phyloP scores from a whole-genome alignment of 2,888 invertebrate genomes.

The Tetragonisca angustula region DNA sequence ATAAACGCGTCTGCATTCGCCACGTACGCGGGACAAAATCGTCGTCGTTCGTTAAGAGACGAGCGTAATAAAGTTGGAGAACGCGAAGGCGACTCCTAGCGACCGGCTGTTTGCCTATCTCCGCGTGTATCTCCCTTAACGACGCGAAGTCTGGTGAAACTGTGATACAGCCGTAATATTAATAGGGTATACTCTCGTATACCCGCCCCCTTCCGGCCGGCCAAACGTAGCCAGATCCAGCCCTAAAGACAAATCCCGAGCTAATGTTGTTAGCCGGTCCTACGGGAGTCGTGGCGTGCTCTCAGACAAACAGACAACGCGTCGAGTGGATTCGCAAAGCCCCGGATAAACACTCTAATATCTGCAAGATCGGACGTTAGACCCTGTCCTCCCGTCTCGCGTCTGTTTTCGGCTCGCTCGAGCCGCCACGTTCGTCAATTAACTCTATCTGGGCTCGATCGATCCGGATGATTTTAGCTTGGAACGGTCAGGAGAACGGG shows the following conservation, averaged over 20 bases:
- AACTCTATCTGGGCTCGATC: slow-evolving; percentile 11
- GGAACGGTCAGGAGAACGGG: not conserved
- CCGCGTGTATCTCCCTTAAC: slow-evolving; percentile 67
- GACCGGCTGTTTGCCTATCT: slow-evolving; percentile 59
- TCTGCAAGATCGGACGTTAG: slow-evolving; percentile 50
- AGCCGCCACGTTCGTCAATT: slow-evolving; percentile 36
- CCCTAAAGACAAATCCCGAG: slow-evolving; percentile 73
- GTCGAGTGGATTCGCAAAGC: slow-evolving; percentile 65
- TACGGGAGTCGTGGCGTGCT: slow-evolving; percentile 60
- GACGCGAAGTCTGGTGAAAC: slow-evolving; percentile 62
- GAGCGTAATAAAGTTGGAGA: slow-evolving; percentile 38
- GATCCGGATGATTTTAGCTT: not conserved
- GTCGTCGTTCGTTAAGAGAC: slow-evolving; percentile 25
- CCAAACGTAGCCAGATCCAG: slow-evolving; percentile 28
- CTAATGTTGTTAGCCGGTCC: slow-evolving; percentile 74
- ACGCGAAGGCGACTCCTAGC: slow-evolving; percentile 21
- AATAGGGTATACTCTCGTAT: slow-evolving; percentile 61
- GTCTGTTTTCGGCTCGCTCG: not conserved
- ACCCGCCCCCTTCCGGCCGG: slow-evolving; percentile 27
- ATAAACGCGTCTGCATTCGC: no score
- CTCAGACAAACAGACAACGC: slow-evolving; percentile 72
- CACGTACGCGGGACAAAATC: not conserved
- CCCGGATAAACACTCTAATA: slow-evolving; percentile 68
- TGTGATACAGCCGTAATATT: slow-evolving; percentile 73
- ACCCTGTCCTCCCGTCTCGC: not conserved